Evolutionary conservation across 2,113 vertebrate species (phyloP), one percentile per base, ranked within the genome.

Genomic region (Nymphicus hollandicus): DNA sequence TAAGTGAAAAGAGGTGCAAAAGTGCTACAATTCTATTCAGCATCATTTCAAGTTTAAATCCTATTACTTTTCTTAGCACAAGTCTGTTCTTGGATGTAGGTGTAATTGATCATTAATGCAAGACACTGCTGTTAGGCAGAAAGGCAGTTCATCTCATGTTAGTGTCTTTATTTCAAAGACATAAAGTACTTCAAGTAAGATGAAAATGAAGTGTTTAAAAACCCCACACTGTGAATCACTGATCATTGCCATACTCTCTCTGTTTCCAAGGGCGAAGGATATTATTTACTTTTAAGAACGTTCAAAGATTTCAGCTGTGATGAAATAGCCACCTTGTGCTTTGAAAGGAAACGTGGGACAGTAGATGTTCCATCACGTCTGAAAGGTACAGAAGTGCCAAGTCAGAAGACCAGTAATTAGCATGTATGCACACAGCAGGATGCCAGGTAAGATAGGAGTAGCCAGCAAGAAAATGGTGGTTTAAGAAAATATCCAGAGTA

Each of bases 281-380:
- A 92, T 96, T 96, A 96, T 97, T 94, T 97, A 94, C 86, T 97
- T 93, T 92, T 89, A 95, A 96, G 83, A 95, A 82, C 46, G 41
- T 84, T 94, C 66, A 55, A 81, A 91, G 86, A 92, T 96, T 95
- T 96, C 35, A 88, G 15, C 79, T 93, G 55, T 77, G 95, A 93
- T 96, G 80, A 96, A 96, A 95, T 92, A 90, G 33, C 72, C 68
- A 82, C 87, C 46, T 86, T 64, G n/a, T 87, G n/a, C 72, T 72
- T 94, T 88, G 69, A 83, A 93, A 95, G 77, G 31, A 83, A 88
- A 71, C 3, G 4, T 58, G 24, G 22, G 37, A 69, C 46, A 82
- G 64, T 17, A 63, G 28, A 84, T 88, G 56, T 90, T 91, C n/a
- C 27, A 69, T 89, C 46, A 22, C 0, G 0, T 83, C 58, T 88